Evolutionary conservation across 2,113 vertebrate genomes (phyloP).

Genomic region (Sceloporus undulatus): DNA sequence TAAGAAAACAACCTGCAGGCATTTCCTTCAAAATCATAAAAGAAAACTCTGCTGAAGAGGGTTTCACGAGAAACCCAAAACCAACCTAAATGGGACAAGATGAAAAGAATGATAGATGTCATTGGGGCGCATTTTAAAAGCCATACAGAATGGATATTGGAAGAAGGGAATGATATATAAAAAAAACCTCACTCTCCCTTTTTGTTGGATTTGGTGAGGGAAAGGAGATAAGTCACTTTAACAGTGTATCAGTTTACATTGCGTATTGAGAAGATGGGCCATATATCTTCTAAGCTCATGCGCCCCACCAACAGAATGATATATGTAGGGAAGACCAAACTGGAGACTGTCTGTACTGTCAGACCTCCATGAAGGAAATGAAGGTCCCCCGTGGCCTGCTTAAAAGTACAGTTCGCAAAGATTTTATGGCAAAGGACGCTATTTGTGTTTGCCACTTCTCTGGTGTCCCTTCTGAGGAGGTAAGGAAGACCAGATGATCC

Average conservation of each 20-base stretch:
- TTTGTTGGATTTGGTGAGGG: background rate
- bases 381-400: background rate
- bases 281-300: background rate
- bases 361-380: background rate
- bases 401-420: background rate
- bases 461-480: too few relatives aligned
- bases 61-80: slow-evolving; percentile 63
- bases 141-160: slow-evolving; percentile 44
- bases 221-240: background rate
- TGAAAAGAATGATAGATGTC: slow-evolving; percentile 68
- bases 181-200: background rate
- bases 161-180: background rate
- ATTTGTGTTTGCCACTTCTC: background rate
- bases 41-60: slow-evolving; percentile 52
- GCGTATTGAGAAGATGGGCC: background rate
- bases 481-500: background rate
- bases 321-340: background rate
- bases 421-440: rapidly evolving
- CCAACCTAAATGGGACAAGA: slow-evolving; percentile 53
- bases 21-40: slow-evolving; percentile 46
- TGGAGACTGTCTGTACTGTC: background rate
- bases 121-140: slow-evolving; percentile 58
- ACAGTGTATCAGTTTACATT: background rate
- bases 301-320: background rate
- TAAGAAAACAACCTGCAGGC: slow-evolving; percentile 46